A percentile compares a stretch with the other conserved stretches of the same genome.
These are phyloP conservation scores for Limonius californicus DNA, from an alignment of 1,140 invertebrate species.

Conservation along the genomic window DNA sequence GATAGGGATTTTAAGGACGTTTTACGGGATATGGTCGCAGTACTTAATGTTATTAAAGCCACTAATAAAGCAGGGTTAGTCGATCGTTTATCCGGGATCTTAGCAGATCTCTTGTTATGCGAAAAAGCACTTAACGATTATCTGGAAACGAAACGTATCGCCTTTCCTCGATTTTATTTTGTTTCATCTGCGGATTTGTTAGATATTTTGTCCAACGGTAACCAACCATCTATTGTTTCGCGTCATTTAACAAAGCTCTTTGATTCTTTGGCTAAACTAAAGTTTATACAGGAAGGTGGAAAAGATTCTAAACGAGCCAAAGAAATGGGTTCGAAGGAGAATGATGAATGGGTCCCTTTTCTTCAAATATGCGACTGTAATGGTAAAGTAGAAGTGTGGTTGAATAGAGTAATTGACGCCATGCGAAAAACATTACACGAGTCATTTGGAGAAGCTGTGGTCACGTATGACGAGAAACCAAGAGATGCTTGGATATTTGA, in stretches of 20 bases:
- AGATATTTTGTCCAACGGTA: slow-evolving; percentile 94
- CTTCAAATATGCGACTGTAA: slow-evolving; percentile 67
- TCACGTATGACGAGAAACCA: slow-evolving; percentile 89
- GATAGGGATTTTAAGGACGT: slow-evolving; percentile 85
- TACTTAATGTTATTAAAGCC: slow-evolving; percentile 82
- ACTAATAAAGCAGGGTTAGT: slow-evolving; percentile 83
- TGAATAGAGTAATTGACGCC: slow-evolving; percentile 77
- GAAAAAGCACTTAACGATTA: slow-evolving; percentile 96
- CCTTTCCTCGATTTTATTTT: slow-evolving; percentile 98
- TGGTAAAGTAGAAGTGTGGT: slow-evolving; percentile 88
- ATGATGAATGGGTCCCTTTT: slow-evolving; percentile 85
- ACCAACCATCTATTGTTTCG: slow-evolving; percentile 80
- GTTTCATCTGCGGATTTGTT: slow-evolving; percentile 95
- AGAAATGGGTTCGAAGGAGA: slow-evolving; percentile 86
- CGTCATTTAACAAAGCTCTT: slow-evolving; percentile 94
- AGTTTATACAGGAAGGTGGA: slow-evolving; percentile 59
- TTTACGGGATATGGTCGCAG: slow-evolving; percentile 67
- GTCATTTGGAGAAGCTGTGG: slow-evolving; percentile 83
- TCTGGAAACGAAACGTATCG: slow-evolving; percentile 92
- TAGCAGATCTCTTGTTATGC: slow-evolving; percentile 84
- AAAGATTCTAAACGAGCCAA: slow-evolving; percentile 59
- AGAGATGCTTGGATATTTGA: slow-evolving; percentile 94
- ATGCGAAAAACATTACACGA: slow-evolving; percentile 79
- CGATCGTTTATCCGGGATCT: slow-evolving; percentile 72
- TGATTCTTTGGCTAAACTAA: slow-evolving; percentile 87